Evolutionary conservation across 2,113 vertebrate genomes (phyloP).

Genomic region (Drymodes brunneopygia): DNA sequence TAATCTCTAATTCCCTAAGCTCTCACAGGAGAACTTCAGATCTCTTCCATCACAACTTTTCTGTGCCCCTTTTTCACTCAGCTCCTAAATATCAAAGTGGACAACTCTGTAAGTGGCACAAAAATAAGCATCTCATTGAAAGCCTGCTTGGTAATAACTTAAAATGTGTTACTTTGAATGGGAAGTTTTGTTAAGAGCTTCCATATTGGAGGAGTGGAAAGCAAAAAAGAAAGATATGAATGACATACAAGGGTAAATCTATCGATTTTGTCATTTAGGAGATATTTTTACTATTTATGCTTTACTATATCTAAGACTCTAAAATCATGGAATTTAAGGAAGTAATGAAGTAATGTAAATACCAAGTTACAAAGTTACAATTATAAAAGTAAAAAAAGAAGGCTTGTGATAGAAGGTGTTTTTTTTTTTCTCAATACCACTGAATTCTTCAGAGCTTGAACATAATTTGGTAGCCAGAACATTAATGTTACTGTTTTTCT

Average conservation of each 20-base stretch:
- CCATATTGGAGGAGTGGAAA: background rate
- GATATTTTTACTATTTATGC: background rate
- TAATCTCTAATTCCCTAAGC: background rate
- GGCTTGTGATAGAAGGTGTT: accelerated
- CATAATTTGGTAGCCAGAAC: background rate
- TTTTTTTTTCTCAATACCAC: background rate
- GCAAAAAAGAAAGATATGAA: background rate
- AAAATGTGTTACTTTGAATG: background rate
- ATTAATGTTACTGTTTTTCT: background rate
- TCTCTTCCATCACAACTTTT: background rate
- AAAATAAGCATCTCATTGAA: background rate
- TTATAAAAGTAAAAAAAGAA: background rate
- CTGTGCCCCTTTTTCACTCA: background rate
- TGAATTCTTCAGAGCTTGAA: background rate
- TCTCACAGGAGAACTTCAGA: background rate
- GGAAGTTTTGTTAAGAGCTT: background rate
- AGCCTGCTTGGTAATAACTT: background rate
- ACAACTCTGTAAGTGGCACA: background rate
- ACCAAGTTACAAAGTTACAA: background rate
- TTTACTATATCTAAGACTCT: background rate
- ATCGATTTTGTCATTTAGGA: background rate
- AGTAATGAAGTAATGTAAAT: background rate
- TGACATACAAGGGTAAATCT: background rate
- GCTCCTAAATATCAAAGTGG: background rate
- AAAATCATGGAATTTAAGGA: background rate